Percentiles rank a stretch among this genome's conserved stretches.
Evolutionary conservation across 2,888 invertebrate species (phyloP).

Genomic region (Notodonta dromedarius): DNA sequence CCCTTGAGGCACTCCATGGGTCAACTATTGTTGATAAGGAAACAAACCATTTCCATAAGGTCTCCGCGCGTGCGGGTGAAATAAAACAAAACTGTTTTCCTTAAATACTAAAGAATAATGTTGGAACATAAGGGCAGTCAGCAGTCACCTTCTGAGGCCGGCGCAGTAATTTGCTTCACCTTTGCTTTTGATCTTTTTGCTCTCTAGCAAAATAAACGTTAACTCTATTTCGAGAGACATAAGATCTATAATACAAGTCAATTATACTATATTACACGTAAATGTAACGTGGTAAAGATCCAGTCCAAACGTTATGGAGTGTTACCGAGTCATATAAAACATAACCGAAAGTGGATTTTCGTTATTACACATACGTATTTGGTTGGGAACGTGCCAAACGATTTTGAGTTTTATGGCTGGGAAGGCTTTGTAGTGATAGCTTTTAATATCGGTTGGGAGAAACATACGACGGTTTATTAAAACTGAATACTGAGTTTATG

Average conservation of each 20-base stretch:
- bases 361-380: constrained; percentile 60
- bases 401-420: constrained; percentile 52
- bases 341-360: constrained; percentile 69
- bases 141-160: constrained; percentile 42
- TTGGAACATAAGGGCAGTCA: constrained; percentile 41
- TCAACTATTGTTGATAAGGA: constrained; percentile 6
- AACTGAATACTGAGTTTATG: constrained; percentile 32
- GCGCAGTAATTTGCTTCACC: constrained; percentile 45
- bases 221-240: neutral
- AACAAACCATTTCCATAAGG: constrained; percentile 1
- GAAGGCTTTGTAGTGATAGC: constrained; percentile 34
- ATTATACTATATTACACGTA: neutral
- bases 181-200: constrained; percentile 11
- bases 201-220: neutral
- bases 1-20: neutral
- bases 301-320: constrained; percentile 54
- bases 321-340: constrained; percentile 63
- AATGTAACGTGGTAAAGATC: constrained; percentile 27
- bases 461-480: constrained; percentile 38
- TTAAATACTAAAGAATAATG: constrained; percentile 33
- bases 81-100: constrained; percentile 5
- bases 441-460: constrained; percentile 46
- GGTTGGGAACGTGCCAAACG: constrained; percentile 54
- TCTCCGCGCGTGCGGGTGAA: neutral
- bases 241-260: constrained; percentile 4